Base-by-base conservation (phyloP, 2,888 invertebrate species). In the Apeira syringaria region DNA sequence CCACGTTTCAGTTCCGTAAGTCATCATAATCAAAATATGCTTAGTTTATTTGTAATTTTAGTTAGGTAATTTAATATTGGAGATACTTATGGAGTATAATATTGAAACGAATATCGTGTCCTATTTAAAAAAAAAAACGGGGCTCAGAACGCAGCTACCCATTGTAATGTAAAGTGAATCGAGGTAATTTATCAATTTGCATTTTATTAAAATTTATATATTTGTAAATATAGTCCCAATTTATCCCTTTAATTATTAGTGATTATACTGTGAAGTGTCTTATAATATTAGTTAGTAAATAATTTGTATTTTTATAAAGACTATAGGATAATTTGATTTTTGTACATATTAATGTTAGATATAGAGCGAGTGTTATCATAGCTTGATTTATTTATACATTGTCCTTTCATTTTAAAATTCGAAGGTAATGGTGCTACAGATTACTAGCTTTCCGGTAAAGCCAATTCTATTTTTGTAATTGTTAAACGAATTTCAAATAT, bases 221-320 rank as follows among this genome's bases (percentile, higher is more conserved):
- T 64, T 60, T 74, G 71, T 73, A 69, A 45, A 73, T 74, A 73
- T 27, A 43, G 50, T 41, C 39, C 44, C 32, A 33, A 56, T 47
- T 47, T 60, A 65, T 65, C 68, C 53, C 56, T 50, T 50, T 58
- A 53, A 51, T 3, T 24, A 48, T 47, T 59, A 64, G 50, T 59
- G 33, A 59, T 50, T 59, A 53, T 57, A 58, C 49, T 50, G 64
- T 65, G 50, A 71, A 79, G 81, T 81, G 81, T 81, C 81, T 81
- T 81, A 80, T 64, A 64, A 56, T 62, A 54, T 59, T 63, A 66
- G 57, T 59, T 63, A 66, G 57, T 52, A 57, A 55, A 56, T 74
- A 59, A 63, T 71, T 77, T 65, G 76, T 81, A 80, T 80, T 80
- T 80, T 80, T 80, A 71, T 80, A 78, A 75, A 72, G 64, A 71